Evolutionary conservation across 1,140 invertebrate species (phyloP).

Genomic region (Catajapyx aquilonaris): DNA sequence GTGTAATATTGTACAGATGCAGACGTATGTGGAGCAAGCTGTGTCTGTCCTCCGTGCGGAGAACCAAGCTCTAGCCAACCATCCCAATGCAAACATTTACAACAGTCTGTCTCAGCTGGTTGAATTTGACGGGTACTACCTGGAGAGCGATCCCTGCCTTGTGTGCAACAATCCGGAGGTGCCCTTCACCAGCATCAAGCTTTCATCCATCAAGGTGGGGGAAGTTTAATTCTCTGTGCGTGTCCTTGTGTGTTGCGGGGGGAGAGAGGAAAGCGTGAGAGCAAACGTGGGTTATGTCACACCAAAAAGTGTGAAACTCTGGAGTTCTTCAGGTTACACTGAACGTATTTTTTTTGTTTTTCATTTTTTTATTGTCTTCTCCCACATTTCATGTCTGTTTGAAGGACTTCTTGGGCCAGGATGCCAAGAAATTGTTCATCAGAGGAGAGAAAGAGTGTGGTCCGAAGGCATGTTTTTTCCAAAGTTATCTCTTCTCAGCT

Average conservation of each 20-base stretch:
- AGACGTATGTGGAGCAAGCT: slow-evolving; percentile 63
- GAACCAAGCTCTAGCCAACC: slow-evolving; percentile 66
- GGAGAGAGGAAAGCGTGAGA: not conserved
- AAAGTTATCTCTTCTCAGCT: too few relatives aligned
- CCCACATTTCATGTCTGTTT: too few relatives aligned
- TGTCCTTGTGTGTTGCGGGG: not conserved
- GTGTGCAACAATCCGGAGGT: slow-evolving; percentile 96
- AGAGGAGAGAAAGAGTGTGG: too few relatives aligned
- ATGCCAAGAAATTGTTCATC: too few relatives aligned
- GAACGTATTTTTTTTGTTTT: too few relatives aligned
- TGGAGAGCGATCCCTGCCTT: slow-evolving; percentile 90
- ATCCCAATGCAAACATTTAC: slow-evolving; percentile 87
- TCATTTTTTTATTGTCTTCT: too few relatives aligned
- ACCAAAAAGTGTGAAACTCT: too few relatives aligned
- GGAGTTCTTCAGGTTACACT: too few relatives aligned
- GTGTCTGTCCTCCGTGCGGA: slow-evolving; percentile 65
- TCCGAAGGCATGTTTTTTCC: too few relatives aligned
- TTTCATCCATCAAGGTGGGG: slow-evolving; percentile 78
- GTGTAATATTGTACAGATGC: slow-evolving; percentile 23
- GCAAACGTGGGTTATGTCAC: too few relatives aligned
- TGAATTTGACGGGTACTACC: slow-evolving; percentile 86
- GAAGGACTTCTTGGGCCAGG: too few relatives aligned
- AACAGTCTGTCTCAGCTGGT: slow-evolving; percentile 75
- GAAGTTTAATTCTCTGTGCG: not conserved
- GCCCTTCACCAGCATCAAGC: slow-evolving; percentile 72